phyloP scores from a whole-genome alignment of 2,888 invertebrate genomes.

The Neria commutata region DNA sequence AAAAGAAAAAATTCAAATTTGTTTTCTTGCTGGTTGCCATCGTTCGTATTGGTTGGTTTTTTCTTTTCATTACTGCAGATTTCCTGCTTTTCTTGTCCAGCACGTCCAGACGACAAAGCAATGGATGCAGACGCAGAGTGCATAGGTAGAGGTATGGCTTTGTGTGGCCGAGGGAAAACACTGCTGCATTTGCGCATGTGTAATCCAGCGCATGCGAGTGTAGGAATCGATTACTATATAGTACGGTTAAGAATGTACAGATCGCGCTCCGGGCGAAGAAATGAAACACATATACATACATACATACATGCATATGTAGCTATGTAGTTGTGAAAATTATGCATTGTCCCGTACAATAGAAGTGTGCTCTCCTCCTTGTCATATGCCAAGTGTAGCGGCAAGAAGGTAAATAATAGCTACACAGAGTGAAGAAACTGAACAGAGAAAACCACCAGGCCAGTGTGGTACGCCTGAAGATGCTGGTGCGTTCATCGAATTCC shows the following conservation, averaged over 20 bases:
- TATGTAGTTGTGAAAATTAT: no score
- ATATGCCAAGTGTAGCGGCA: not conserved
- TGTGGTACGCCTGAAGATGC: not conserved
- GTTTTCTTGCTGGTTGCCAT: constrained; percentile 2
- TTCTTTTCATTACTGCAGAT: not conserved
- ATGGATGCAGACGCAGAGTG: not conserved
- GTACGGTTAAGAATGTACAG: constrained; percentile 4
- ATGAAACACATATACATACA: constrained; percentile 6
- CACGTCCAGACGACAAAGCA: not conserved
- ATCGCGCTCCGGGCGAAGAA: not conserved
- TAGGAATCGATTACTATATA: not conserved
- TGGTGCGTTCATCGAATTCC: not conserved
- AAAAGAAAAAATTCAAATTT: constrained; percentile 35
- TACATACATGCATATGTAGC: no score
- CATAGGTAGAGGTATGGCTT: no score
- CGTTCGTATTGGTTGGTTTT: not conserved
- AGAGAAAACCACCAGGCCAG: not conserved
- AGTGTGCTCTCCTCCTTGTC: not conserved
- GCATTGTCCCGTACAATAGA: no score
- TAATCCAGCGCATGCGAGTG: no score
- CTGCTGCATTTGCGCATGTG: not conserved
- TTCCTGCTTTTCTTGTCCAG: no score
- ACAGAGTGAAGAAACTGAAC: not conserved
- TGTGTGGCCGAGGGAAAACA: not conserved
- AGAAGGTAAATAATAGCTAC: not conserved